Evolutionary conservation across 2,797 vertebrate genomes (phyloP).

Genomic region (Synanceia verrucosa): DNA sequence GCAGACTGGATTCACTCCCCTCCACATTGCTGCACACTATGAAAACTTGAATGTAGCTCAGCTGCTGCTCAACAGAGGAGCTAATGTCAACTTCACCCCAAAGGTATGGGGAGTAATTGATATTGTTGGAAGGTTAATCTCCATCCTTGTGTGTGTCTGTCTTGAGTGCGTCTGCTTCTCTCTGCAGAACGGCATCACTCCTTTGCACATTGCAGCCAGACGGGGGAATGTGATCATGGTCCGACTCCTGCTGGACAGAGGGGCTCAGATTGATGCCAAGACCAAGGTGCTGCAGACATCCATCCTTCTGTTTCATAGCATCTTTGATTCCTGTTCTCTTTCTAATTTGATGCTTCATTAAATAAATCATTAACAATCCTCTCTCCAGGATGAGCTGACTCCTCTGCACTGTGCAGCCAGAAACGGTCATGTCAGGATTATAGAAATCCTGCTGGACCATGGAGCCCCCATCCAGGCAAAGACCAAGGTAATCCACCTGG

Average conservation of each 20-base stretch:
- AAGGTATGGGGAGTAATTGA: conserved; percentile 82
- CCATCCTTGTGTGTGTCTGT: not conserved
- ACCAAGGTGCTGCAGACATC: conserved; percentile 87
- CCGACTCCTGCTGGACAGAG: conserved; percentile 94
- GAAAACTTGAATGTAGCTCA: conserved; percentile 98
- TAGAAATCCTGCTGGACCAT: conserved; percentile 95
- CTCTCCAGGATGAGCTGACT: conserved; percentile 92
- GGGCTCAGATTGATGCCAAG: conserved; percentile 94
- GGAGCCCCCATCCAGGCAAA: conserved; percentile 97
- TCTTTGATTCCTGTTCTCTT: not conserved
- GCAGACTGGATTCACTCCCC: conserved; percentile 97
- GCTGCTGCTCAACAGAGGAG: conserved; percentile 93
- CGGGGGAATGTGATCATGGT: conserved; percentile 98
- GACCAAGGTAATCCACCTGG: conserved; percentile 88
- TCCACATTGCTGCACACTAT: conserved; percentile 98
- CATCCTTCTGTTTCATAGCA: not conserved
- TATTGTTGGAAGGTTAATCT: not conserved
- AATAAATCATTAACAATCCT: conserved; percentile 13
- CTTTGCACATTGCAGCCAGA: conserved; percentile 95
- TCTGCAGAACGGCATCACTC: conserved; percentile 95
- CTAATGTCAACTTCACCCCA: conserved; percentile 97
- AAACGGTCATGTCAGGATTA: conserved; percentile 95
- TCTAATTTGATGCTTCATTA: conserved; percentile 27
- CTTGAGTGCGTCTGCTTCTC: conserved; percentile 35
- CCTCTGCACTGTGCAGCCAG: conserved; percentile 97